phyloP scores from a whole-genome alignment of 2,888 invertebrate genomes.

The Mesopsocus fuscifrons region DNA sequence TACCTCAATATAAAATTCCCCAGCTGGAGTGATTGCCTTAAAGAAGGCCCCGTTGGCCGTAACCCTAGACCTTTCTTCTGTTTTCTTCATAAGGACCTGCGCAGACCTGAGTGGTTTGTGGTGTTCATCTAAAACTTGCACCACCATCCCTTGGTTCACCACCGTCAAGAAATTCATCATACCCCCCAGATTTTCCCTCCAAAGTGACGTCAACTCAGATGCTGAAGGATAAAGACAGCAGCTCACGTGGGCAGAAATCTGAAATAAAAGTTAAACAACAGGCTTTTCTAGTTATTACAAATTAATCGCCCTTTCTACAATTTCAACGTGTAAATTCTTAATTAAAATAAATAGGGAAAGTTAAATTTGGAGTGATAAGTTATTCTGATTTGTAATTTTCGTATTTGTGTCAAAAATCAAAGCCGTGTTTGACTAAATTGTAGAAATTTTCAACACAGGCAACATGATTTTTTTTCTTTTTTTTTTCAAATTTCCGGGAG shows the following conservation, averaged over 20 bases:
- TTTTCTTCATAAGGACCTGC: neutral
- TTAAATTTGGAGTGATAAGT: too few relatives aligned
- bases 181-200: conserved; percentile 46
- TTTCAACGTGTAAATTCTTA: too few relatives aligned
- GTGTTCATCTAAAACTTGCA: conserved; percentile 7
- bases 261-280: conserved; percentile 11
- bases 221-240: conserved; percentile 67
- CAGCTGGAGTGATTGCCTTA: conserved; percentile 3
- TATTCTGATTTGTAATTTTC: too few relatives aligned
- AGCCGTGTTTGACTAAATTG: too few relatives aligned
- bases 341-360: too few relatives aligned
- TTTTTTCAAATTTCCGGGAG: too few relatives aligned
- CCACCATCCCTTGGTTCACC: conserved; percentile 37
- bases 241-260: conserved; percentile 46
- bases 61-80: conserved; percentile 1
- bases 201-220: conserved; percentile 44
- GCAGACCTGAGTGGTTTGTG: neutral
- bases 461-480: too few relatives aligned
- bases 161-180: conserved; percentile 40
- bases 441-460: too few relatives aligned
- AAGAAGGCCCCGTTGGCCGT: conserved; percentile 1
- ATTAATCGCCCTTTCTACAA: too few relatives aligned
- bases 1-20: conserved; percentile 9
- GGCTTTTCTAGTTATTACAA: neutral
- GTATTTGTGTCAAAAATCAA: too few relatives aligned